Percentiles rank a stretch among this genome's conserved stretches.
These are phyloP conservation scores for Turdus rufiventris DNA, from an alignment of 2,113 vertebrate species.

Conservation along the genomic window DNA sequence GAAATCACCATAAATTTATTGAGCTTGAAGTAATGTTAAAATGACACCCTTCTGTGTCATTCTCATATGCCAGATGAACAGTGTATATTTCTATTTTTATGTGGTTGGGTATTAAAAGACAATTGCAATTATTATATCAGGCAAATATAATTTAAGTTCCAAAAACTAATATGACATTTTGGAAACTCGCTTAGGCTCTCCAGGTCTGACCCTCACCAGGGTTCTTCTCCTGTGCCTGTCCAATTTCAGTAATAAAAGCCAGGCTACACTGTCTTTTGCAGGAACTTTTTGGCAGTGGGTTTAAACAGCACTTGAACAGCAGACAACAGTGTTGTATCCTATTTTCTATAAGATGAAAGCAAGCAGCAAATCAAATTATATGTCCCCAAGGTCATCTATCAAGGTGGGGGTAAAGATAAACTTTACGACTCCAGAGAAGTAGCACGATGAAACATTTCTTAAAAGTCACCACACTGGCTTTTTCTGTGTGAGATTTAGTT, in stretches of 20 bases:
- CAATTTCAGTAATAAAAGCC: not conserved
- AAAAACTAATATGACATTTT: not conserved
- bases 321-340: not conserved
- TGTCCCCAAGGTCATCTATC: constrained; percentile 8
- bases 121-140: not conserved
- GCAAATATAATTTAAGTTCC: not conserved
- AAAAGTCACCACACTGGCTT: not conserved
- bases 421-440: not conserved
- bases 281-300: not conserved
- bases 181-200: not conserved
- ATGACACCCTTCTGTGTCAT: not conserved
- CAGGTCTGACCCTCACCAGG: not conserved
- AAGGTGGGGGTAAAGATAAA: not conserved
- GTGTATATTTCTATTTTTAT: not conserved
- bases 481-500: not conserved
- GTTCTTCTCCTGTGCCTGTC: not conserved
- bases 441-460: not conserved
- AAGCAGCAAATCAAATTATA: not conserved
- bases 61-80: not conserved
- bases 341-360: not conserved
- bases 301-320: not conserved
- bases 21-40: not conserved
- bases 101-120: not conserved
- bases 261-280: not conserved
- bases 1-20: not conserved